Percentiles rank a stretch among this genome's conserved stretches.
phyloP scores from a whole-genome alignment of 2,797 vertebrate species.

The Danio jaintianensis region DNA sequence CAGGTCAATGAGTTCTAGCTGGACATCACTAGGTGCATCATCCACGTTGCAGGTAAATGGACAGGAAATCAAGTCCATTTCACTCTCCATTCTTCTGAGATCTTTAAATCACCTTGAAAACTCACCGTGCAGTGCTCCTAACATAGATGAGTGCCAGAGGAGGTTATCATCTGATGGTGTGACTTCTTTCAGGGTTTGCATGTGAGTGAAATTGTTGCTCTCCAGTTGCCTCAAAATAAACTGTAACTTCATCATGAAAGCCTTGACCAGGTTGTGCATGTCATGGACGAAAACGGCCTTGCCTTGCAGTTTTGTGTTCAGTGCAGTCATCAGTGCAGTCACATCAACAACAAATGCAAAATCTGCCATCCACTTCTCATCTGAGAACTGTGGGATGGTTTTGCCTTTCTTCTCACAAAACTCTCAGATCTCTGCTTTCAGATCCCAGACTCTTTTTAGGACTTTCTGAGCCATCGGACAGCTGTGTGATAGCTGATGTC shows the following conservation, averaged over 20 bases:
- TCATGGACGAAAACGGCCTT: neutral
- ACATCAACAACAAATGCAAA: no score
- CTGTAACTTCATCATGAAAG: no score
- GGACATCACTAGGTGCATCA: conserved; percentile 51
- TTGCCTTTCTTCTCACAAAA: no score
- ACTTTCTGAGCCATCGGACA: no score
- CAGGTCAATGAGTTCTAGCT: conserved; percentile 62
- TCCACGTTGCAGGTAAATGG: conserved; percentile 56
- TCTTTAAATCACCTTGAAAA: conserved; percentile 41
- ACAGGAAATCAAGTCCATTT: conserved; percentile 59
- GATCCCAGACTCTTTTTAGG: no score
- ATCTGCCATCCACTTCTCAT: no score
- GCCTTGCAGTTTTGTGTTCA: no score
- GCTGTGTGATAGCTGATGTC: no score
- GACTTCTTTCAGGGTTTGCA: conserved; percentile 53
- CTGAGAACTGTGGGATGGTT: no score
- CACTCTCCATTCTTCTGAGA: conserved; percentile 45
- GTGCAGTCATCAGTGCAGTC: no score
- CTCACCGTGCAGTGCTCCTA: neutral
- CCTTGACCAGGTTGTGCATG: no score
- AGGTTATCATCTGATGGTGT: conserved; percentile 57
- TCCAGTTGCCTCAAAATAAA: conserved; percentile 47
- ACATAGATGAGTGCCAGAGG: conserved; percentile 19
- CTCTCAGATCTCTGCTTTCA: neutral
- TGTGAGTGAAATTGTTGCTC: conserved; percentile 54